Evolutionary conservation across 2,113 vertebrate species (phyloP).

Genomic region (Thomomys bottae): DNA sequence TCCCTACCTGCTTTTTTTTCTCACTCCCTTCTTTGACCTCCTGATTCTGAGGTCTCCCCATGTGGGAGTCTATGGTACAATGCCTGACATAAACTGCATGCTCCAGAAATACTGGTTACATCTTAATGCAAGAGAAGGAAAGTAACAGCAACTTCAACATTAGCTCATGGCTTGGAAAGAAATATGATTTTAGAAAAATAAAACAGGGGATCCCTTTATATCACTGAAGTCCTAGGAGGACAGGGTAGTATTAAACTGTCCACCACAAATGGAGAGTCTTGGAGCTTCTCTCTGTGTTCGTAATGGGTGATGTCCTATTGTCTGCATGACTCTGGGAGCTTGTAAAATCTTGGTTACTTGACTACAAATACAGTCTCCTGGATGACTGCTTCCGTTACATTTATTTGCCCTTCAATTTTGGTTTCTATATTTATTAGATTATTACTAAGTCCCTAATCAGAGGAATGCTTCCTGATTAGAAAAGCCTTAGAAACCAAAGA

Average conservation of each 20-base stretch:
- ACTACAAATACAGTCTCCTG: neutral
- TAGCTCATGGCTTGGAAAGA: constrained; percentile 27
- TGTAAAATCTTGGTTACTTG: neutral
- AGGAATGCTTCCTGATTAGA: neutral
- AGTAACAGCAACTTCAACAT: neutral
- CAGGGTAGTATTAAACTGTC: accelerated
- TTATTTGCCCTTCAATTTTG: constrained; percentile 56
- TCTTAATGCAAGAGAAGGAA: neutral
- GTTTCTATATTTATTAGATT: neutral
- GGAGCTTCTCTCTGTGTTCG: neutral
- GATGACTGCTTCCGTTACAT: neutral
- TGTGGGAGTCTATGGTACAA: neutral
- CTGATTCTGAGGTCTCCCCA: neutral
- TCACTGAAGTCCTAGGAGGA: neutral
- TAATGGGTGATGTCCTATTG: neutral
- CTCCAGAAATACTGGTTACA: neutral
- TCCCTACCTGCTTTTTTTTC: neutral
- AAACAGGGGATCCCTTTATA: neutral
- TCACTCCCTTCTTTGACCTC: neutral
- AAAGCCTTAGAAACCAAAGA: neutral
- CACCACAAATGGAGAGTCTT: neutral
- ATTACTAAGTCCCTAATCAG: neutral
- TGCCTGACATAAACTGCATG: neutral
- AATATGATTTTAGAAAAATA: neutral
- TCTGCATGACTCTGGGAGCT: accelerated